Evolutionary conservation across 2,113 vertebrate species (phyloP).

Genomic region (Grallaria varia): DNA sequence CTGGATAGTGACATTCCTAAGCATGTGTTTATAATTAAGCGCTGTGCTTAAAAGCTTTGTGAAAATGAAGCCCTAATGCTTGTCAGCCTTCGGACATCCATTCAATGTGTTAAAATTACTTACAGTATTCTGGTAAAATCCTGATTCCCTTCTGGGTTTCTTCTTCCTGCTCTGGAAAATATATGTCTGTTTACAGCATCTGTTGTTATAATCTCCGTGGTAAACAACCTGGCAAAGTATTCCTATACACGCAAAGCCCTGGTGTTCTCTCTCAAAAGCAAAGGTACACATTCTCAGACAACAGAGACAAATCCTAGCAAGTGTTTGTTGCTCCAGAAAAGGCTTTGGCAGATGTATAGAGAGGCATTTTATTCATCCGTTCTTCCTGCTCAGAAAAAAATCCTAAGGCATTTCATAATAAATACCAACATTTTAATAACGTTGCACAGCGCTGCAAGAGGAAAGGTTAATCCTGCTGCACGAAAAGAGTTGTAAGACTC

Average conservation of each 20-base stretch:
- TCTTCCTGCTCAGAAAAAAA: background rate
- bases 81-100: background rate
- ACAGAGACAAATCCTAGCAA: background rate
- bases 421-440: background rate
- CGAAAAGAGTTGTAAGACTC: background rate
- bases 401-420: background rate
- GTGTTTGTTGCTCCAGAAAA: background rate
- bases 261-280: background rate
- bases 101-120: background rate
- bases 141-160: constrained; percentile 28
- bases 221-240: background rate
- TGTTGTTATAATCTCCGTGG: background rate
- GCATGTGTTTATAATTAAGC: constrained; percentile 36
- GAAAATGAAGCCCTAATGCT: background rate
- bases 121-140: constrained; percentile 4
- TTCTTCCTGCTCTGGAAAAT: constrained; percentile 47
- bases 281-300: background rate
- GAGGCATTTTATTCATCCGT: background rate
- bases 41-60: background rate
- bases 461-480: background rate
- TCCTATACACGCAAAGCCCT: background rate
- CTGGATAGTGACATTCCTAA: background rate
- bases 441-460: background rate
- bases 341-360: background rate
- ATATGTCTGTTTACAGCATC: background rate